Evolutionary conservation across 2,797 vertebrate genomes (phyloP), one percentile per base, ranked within the genome.

Genomic region (Crax fasciolata): DNA sequence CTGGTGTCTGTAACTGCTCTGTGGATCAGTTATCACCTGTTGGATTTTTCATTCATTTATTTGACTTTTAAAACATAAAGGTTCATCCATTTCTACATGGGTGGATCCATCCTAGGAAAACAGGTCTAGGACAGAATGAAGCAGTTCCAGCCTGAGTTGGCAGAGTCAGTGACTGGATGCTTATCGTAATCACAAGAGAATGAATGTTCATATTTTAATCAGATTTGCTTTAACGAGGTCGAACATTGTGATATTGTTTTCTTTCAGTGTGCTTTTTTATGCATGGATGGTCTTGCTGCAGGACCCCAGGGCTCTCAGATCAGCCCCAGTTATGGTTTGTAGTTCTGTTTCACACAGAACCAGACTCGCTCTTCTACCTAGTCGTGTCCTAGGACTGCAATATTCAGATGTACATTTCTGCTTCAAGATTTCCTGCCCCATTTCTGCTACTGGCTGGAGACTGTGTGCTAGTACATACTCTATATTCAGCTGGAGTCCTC

Each of bases 261-360:
- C 79, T 95, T 97, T 94, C 72, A 82, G n/a, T 84, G 32, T 87
- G 51, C 32, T 97, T 95, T 93, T 86, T 96, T 96, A 93, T 25
- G 46, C 95, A 54, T 76, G 82, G 95, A 76, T 93, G 48, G 38
- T 94, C 83, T 75, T 86, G 77, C 63, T 41, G 20, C 51, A 57
- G 79, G 54, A 90, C 59, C 65, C 62, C 24, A 21, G 44, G 85
- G 89, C 74, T 70, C 72, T 76, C 70, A 54, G 62, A 93, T 90
- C 23, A 14, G 61, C 67, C 43, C 84, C 86, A 76, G 94, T 97
- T 96, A 62, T 68, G 92, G 78, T 92, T 88, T 89, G 73, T 84
- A 96, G 2, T 86, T 81, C 23, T 39, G 51, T 70, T 93, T 66
- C 66, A 63, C 44, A 66, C 63, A 73, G 27, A 78, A 70, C 44